Conservation (phyloP, 2,797 vertebrate species). For the Microctenopoma steveboyesi region DNA sequence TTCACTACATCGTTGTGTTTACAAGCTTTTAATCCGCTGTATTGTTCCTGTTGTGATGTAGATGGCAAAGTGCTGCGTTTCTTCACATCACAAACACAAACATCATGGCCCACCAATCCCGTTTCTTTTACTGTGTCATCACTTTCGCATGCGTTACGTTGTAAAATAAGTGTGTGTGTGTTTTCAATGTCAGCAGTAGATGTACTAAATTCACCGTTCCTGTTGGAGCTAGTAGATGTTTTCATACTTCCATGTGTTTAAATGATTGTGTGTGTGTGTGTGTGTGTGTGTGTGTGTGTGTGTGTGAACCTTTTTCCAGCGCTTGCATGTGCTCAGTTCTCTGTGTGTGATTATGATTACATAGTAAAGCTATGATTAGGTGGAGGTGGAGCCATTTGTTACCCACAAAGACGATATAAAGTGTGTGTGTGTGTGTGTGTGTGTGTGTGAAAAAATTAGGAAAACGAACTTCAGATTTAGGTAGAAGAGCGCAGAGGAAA, state of each 20-base stretch:
- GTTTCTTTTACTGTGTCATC: slow-evolving; percentile 1
- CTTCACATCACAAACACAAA: too few species aligned
- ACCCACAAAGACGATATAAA: background rate
- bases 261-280: background rate
- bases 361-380: slow-evolving; percentile 18
- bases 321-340: slow-evolving; percentile 6
- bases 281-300: slow-evolving; percentile 9
- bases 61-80: too few species aligned
- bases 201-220: slow-evolving; percentile 22
- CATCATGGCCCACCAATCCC: background rate
- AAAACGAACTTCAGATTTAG: slow-evolving; percentile 12
- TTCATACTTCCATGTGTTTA: background rate
- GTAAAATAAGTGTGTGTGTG: slow-evolving; percentile 9
- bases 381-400: slow-evolving; percentile 39
- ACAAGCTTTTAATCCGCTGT: too few species aligned
- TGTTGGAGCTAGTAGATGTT: slow-evolving; percentile 20
- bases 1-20: too few species aligned
- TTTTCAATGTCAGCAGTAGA: slow-evolving; percentile 26
- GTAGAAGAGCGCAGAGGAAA: slow-evolving; percentile 22
- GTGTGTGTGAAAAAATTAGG: background rate
- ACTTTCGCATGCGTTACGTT: background rate
- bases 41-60: too few species aligned
- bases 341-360: slow-evolving; percentile 8
- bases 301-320: background rate
- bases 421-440: background rate